Evolutionary conservation across 2,797 vertebrate species (phyloP).

Genomic region (Varecia variegata): DNA sequence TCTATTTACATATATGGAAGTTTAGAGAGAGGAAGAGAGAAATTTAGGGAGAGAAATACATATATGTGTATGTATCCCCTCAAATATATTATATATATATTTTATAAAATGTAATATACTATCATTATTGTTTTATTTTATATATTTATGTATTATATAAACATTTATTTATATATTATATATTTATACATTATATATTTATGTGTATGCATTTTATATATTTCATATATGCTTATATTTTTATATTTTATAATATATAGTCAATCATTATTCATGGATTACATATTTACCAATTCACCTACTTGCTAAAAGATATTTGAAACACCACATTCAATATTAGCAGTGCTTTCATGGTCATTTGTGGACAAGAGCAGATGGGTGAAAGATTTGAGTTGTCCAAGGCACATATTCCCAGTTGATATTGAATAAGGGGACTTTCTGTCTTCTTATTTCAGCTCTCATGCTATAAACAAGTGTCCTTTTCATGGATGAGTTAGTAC

Average conservation of each 20-base stretch:
- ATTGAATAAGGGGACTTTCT: neutral
- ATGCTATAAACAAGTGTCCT: neutral
- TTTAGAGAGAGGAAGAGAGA: neutral
- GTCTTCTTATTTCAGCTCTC: neutral
- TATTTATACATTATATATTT: neutral
- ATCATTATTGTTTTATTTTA: neutral
- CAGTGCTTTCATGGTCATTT: neutral
- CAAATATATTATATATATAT: neutral
- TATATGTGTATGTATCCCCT: too few species aligned
- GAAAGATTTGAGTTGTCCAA: neutral
- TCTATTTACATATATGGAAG: neutral
- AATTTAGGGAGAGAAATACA: neutral
- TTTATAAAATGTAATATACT: neutral
- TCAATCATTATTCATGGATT: neutral
- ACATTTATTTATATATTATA: neutral
- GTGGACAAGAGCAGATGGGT: neutral
- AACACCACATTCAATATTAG: neutral
- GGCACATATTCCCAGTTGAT: neutral
- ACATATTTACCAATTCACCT: neutral
- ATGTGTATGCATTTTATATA: neutral
- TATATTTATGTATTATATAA: neutral
- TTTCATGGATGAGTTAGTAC: neutral
- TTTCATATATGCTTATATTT: neutral
- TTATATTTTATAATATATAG: neutral
- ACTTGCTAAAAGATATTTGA: neutral